phyloP scores from a whole-genome alignment of 2,113 vertebrate genomes.

The Lichenostomus cassidix region DNA sequence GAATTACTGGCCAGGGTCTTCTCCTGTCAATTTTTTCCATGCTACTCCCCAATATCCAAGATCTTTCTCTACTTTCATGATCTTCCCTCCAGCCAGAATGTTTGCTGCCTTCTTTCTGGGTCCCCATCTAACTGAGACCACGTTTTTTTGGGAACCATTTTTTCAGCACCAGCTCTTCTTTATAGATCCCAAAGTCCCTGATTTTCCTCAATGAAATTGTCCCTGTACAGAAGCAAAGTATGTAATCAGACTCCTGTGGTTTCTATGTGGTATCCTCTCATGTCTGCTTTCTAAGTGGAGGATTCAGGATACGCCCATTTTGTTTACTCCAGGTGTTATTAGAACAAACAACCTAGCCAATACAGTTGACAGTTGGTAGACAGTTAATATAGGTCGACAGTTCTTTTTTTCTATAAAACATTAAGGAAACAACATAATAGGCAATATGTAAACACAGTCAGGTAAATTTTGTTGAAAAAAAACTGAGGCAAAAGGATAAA shows the following conservation, averaged over 20 bases:
- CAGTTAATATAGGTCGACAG: too few relatives aligned
- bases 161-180: neutral
- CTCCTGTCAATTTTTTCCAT: neutral
- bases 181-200: neutral
- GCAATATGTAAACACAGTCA: neutral
- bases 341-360: neutral
- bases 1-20: neutral
- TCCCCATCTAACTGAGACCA: neutral
- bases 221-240: neutral
- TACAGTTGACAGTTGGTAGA: too few relatives aligned
- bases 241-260: neutral
- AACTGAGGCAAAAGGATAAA: neutral
- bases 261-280: neutral
- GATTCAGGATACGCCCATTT: neutral
- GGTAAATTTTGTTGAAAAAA: neutral
- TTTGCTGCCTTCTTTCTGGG: neutral
- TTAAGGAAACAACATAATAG: neutral
- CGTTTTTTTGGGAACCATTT: neutral
- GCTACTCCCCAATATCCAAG: neutral
- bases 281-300: neutral
- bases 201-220: neutral
- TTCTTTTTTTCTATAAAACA: neutral
- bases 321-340: neutral
- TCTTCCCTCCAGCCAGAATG: neutral
- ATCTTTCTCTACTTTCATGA: neutral